Percentiles rank a stretch among this genome's conserved stretches.
These are phyloP conservation scores for Clitarchus hookeri DNA, from an alignment of 2,888 invertebrate genomes.

Conservation along the genomic window DNA sequence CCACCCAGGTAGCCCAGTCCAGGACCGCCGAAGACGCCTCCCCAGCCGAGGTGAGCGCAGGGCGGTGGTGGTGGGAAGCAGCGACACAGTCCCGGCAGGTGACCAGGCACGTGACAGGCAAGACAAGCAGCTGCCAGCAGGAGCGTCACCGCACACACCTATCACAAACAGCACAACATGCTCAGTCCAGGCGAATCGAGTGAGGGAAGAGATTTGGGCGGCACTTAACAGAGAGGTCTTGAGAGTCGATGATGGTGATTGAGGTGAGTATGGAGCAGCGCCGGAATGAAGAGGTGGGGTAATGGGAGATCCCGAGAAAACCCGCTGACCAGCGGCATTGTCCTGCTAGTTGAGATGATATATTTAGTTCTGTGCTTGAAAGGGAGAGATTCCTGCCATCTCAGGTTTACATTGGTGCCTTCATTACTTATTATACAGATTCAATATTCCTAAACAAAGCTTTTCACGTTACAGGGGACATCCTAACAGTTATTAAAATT, in stretches of 20 bases:
- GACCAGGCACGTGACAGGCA: background rate
- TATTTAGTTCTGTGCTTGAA: background rate
- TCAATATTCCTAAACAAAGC: too few relatives aligned
- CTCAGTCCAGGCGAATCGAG: background rate
- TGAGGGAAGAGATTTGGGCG: too few relatives aligned
- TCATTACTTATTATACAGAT: too few relatives aligned
- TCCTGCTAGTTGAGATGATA: background rate
- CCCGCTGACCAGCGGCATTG: too few relatives aligned
- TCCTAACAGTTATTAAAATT: too few relatives aligned
- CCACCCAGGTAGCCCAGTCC: background rate
- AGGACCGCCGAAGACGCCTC: background rate
- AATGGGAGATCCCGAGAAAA: too few relatives aligned
- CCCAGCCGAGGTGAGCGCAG: too few relatives aligned
- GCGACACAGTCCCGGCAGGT: background rate
- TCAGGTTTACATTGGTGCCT: background rate
- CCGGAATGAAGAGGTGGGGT: too few relatives aligned
- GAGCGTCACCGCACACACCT: background rate
- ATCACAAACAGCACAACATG: background rate
- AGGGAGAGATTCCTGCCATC: background rate
- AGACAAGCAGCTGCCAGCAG: background rate
- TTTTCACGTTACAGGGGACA: too few relatives aligned
- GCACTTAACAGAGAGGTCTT: too few relatives aligned
- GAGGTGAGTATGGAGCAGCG: too few relatives aligned
- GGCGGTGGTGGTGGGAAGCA: background rate
- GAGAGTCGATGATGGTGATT: too few relatives aligned